Evolutionary conservation across 2,113 vertebrate species (phyloP).

Genomic region (Colossoma macropomum): DNA sequence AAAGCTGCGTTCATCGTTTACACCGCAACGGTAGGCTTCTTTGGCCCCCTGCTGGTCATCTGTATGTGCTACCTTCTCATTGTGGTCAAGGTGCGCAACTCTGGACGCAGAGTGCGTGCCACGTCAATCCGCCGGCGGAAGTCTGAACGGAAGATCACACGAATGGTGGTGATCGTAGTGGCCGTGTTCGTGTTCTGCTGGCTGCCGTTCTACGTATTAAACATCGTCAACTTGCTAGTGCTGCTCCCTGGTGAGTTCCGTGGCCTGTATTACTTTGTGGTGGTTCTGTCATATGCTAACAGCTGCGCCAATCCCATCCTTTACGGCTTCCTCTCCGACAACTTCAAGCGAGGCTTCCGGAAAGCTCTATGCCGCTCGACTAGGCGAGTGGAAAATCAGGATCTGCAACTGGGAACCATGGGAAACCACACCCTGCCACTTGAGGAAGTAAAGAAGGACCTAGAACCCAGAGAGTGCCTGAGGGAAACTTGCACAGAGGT

Average conservation of each 20-base stretch:
- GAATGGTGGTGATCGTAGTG: constrained; percentile 95
- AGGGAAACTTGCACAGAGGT: constrained; percentile 29
- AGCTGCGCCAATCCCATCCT: constrained; percentile 95
- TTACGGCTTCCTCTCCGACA: constrained; percentile 93
- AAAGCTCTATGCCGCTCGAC: constrained; percentile 86
- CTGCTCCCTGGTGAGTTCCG: constrained; percentile 87
- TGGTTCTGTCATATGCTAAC: constrained; percentile 94
- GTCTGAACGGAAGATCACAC: constrained; percentile 90
- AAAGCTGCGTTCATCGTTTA: constrained; percentile 90
- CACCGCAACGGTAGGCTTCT: constrained; percentile 89
- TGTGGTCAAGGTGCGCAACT: constrained; percentile 87
- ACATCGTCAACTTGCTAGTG: constrained; percentile 90
- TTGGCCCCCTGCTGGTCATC: constrained; percentile 90
- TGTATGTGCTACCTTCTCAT: constrained; percentile 94
- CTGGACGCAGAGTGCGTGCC: constrained; percentile 83
- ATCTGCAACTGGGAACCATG: constrained; percentile 62
- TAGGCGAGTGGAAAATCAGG: constrained; percentile 82
- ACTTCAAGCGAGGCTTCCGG: constrained; percentile 93
- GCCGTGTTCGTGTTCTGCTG: constrained; percentile 92
- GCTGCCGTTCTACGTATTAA: constrained; percentile 93
- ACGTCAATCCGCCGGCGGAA: constrained; percentile 84
- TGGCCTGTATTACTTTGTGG: constrained; percentile 91
- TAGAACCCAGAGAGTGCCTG: constrained; percentile 45
- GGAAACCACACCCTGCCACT: constrained; percentile 51
- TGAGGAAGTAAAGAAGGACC: constrained; percentile 67